Evolutionary conservation across 1,140 invertebrate species (phyloP).

Genomic region (Drosophila pallidifrons): DNA sequence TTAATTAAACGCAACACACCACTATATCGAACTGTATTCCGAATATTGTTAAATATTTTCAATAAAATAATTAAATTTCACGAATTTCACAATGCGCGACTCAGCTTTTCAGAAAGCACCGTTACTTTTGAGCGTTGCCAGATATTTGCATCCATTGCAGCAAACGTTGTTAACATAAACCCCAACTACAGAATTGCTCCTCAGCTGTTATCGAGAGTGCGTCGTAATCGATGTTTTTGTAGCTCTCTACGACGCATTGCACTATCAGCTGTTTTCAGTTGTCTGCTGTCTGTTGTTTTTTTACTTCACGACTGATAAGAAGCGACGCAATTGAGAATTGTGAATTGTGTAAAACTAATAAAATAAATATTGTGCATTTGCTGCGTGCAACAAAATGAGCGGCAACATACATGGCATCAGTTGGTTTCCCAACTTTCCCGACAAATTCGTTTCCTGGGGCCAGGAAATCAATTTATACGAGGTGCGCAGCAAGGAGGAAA

Average conservation of each 20-base stretch:
- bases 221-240: neutral
- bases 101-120: no score
- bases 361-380: conserved; percentile 11
- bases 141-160: neutral
- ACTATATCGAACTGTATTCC: no score
- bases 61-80: no score
- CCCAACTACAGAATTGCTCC: neutral
- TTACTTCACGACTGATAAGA: conserved; percentile 63
- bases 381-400: conserved; percentile 59
- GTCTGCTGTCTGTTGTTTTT: conserved; percentile 41
- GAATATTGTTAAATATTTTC: no score
- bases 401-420: conserved; percentile 89
- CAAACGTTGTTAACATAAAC: neutral
- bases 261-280: conserved; percentile 35
- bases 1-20: no score
- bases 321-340: conserved; percentile 65
- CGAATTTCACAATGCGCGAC: neutral
- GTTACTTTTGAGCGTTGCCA: neutral
- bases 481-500: conserved; percentile 86
- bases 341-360: conserved; percentile 2
- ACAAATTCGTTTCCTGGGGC: conserved; percentile 95
- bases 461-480: conserved; percentile 94
- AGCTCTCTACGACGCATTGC: neutral
- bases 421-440: conserved; percentile 91
- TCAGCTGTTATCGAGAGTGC: neutral